Evolutionary conservation across 2,113 vertebrate genomes (phyloP).

Genomic region (Sakesphorus luctuosus): DNA sequence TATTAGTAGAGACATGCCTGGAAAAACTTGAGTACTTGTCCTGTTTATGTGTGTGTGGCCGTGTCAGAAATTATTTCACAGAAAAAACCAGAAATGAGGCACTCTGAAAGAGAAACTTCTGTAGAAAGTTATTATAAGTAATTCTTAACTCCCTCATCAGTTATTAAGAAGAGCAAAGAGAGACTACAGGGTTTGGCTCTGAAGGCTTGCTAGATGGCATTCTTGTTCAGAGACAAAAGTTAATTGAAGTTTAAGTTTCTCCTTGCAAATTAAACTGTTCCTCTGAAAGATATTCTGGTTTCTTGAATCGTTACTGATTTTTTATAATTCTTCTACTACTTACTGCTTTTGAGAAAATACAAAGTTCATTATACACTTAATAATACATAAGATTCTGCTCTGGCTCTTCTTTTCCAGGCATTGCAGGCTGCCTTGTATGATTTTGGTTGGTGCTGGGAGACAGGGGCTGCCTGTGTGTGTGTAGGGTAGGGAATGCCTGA

Average conservation of each 20-base stretch:
- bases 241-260: neutral
- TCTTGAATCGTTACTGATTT: neutral
- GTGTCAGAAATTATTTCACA: neutral
- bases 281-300: neutral
- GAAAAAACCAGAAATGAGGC: neutral
- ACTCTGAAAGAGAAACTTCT: slow-evolving; percentile 3
- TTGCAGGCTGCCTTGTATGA: neutral
- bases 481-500: neutral
- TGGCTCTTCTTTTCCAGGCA: neutral
- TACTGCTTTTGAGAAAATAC: neutral
- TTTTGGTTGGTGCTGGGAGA: neutral
- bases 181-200: neutral
- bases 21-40: neutral
- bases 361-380: neutral
- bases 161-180: neutral
- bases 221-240: neutral
- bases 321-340: neutral
- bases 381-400: neutral
- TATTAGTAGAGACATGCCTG: neutral
- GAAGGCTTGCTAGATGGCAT: neutral
- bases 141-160: neutral
- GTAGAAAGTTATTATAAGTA: neutral
- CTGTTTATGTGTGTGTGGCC: neutral
- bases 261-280: neutral
- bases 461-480: neutral